These are phyloP conservation scores for Vanessa tameamea DNA, from an alignment of 1,140 invertebrate species.

Conservation along the genomic window DNA sequence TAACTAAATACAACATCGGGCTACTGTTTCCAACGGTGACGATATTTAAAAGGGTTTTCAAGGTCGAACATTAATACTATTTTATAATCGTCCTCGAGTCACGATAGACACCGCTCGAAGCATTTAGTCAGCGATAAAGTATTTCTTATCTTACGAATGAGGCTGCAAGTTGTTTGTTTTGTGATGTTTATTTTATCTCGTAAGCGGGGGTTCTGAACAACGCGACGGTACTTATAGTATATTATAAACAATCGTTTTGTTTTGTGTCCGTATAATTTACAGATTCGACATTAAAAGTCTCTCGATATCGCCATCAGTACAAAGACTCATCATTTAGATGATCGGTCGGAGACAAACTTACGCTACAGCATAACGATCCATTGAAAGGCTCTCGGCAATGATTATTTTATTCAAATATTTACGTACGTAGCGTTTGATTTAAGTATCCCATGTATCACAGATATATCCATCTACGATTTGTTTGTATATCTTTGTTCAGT, in stretches of 20 bases:
- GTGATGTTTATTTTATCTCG: conserved; percentile 38
- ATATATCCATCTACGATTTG: not conserved
- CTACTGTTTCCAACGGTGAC: not conserved
- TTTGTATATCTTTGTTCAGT: conserved; percentile 8
- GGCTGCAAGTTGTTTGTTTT: conserved; percentile 31
- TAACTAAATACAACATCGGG: not conserved
- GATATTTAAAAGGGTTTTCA: not conserved
- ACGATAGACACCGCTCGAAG: conserved; percentile 10
- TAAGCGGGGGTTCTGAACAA: conserved; percentile 22
- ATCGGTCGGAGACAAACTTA: conserved; percentile 33
- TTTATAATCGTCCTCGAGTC: conserved; percentile 18
- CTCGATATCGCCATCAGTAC: conserved; percentile 38
- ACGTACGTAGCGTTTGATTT: conserved; percentile 33
- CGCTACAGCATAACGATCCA: conserved; percentile 52
- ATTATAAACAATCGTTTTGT: conserved; percentile 36
- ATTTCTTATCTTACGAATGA: conserved; percentile 36
- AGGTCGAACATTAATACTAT: conserved; percentile 13
- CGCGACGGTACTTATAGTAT: conserved; percentile 27
- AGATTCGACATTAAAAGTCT: conserved; percentile 31
- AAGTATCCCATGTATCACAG: conserved; percentile 18
- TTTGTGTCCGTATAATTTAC: conserved; percentile 34
- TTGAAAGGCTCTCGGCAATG: conserved; percentile 51
- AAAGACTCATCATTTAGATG: conserved; percentile 54
- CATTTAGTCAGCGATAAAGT: conserved; percentile 21
- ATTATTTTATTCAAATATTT: conserved; percentile 57